Percentiles rank a stretch among this genome's conserved stretches.
Evolutionary conservation across 2,797 vertebrate genomes (phyloP).

Genomic region (Ceryle rudis): DNA sequence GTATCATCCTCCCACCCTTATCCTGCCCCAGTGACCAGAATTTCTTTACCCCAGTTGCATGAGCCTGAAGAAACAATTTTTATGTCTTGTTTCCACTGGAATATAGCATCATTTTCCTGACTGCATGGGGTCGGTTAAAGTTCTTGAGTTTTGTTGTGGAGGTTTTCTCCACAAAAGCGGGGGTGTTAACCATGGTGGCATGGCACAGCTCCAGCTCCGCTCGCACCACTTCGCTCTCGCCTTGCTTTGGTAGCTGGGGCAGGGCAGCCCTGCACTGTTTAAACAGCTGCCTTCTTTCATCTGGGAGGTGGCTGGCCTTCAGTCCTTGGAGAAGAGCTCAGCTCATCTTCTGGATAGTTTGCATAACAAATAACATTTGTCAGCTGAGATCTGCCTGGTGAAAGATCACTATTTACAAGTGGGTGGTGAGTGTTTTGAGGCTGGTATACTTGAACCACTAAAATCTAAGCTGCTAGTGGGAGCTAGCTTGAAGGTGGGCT

Average conservation of each 20-base stretch:
- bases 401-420: slow-evolving; percentile 31
- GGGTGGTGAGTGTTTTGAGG: neutral
- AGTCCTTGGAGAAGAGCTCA: slow-evolving; percentile 27
- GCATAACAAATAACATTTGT: slow-evolving; percentile 60
- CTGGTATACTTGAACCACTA: neutral
- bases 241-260: neutral
- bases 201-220: neutral
- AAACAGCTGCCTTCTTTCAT: slow-evolving; percentile 16
- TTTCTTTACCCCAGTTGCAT: neutral
- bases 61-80: neutral
- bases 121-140: neutral
- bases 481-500: neutral
- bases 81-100: neutral
- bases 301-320: slow-evolving; percentile 26
- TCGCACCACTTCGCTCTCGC: neutral
- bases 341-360: slow-evolving; percentile 45
- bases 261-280: neutral
- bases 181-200: slow-evolving; percentile 31
- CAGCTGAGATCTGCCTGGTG: slow-evolving; percentile 37
- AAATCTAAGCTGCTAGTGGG: neutral
- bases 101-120: neutral
- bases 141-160: neutral
- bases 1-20: neutral
- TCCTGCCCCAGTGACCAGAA: neutral
- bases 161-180: neutral